Evolutionary conservation across 2,113 vertebrate genomes (phyloP).

Genomic region (Triplophysa tibetana): DNA sequence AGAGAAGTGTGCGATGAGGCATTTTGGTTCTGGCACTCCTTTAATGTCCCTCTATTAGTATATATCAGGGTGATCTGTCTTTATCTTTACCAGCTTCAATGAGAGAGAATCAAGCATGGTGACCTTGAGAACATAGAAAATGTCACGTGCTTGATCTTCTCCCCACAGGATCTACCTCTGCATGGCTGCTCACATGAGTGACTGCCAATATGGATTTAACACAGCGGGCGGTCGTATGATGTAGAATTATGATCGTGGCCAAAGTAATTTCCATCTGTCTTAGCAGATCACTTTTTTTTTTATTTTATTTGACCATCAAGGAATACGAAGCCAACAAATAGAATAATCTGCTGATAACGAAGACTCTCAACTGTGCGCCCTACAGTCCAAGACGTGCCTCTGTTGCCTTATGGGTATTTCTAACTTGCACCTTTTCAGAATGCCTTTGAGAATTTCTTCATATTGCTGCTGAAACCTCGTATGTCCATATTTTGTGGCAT

Average conservation of each 20-base stretch:
- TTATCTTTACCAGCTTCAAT: constrained; percentile 48
- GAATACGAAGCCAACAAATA: not conserved
- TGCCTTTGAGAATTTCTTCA: too few species aligned
- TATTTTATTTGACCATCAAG: not conserved
- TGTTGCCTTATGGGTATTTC: not conserved
- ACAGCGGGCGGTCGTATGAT: constrained; percentile 38
- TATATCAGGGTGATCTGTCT: constrained; percentile 53
- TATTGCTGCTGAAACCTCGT: too few species aligned
- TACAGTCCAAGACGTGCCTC: not conserved
- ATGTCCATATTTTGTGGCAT: too few species aligned
- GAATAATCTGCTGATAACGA: not conserved
- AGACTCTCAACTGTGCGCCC: too few species aligned
- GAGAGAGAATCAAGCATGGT: constrained; percentile 44
- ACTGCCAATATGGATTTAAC: constrained; percentile 58
- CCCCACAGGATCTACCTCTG: constrained; percentile 40
- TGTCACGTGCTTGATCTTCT: constrained; percentile 52
- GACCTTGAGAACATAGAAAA: constrained; percentile 50
- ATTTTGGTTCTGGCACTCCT: constrained; percentile 47
- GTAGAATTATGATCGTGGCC: constrained; percentile 40
- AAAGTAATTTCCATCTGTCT: constrained; percentile 19
- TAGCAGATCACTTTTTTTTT: not conserved
- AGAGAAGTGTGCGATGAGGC: constrained; percentile 34
- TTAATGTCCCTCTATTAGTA: constrained; percentile 56
- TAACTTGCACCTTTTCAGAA: too few species aligned
- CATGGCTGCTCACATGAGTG: constrained; percentile 45